These are phyloP conservation scores for Ceratitis capitata DNA, from an alignment of 1,140 invertebrate genomes.

Conservation along the genomic window DNA sequence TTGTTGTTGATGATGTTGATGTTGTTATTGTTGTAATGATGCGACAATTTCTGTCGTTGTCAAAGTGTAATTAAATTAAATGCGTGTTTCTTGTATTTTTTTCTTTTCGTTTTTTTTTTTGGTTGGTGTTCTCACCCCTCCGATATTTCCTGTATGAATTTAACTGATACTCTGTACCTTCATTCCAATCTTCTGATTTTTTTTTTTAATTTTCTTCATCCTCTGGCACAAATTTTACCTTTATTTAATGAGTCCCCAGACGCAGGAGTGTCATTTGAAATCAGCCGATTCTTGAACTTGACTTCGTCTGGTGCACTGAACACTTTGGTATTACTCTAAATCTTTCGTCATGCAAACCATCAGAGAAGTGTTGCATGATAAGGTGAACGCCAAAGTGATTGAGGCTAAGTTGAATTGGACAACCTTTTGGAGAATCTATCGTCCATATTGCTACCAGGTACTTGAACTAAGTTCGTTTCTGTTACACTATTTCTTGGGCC, in stretches of 20 bases:
- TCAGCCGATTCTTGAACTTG: constrained; percentile 9
- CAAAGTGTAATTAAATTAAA: constrained; percentile 36
- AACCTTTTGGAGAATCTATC: too few relatives aligned
- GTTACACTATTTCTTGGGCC: too few relatives aligned
- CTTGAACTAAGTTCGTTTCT: too few relatives aligned
- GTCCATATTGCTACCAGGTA: too few relatives aligned
- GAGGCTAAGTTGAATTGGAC: too few relatives aligned
- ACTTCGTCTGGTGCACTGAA: too few relatives aligned
- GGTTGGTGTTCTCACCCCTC: not conserved
- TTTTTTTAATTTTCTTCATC: not conserved
- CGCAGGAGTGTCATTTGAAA: not conserved
- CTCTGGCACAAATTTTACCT: not conserved
- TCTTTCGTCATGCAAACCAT: too few relatives aligned
- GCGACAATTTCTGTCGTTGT: constrained; percentile 31
- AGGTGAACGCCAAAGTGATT: too few relatives aligned
- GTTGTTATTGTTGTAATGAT: not conserved
- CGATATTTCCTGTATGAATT: not conserved
- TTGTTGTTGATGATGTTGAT: not conserved
- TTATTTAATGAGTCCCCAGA: not conserved
- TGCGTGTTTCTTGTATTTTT: not conserved
- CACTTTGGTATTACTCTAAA: too few relatives aligned
- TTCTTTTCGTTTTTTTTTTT: not conserved
- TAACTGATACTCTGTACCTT: not conserved
- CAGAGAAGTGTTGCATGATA: too few relatives aligned
- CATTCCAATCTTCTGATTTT: not conserved